Percentiles rank a stretch among this genome's conserved stretches.
These are phyloP conservation scores for Xyrauchen texanus DNA, from an alignment of 2,113 vertebrate species.

Conservation along the genomic window DNA sequence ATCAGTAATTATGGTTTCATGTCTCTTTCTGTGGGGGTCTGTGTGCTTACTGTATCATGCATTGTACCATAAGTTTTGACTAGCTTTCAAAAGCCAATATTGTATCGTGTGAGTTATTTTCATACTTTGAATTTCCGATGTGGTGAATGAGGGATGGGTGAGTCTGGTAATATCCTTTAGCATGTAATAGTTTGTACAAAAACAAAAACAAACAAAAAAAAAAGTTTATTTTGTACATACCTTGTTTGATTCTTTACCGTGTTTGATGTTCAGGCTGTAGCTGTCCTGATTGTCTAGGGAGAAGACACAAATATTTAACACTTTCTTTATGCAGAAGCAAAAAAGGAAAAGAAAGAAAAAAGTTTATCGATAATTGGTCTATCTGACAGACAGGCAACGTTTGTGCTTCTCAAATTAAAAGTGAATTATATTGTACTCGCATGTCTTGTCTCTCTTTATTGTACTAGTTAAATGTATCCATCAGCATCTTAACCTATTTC, in stretches of 20 bases:
- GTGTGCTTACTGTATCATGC: conserved; percentile 21
- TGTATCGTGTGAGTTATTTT: conserved; percentile 54
- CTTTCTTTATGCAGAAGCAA: conserved; percentile 49
- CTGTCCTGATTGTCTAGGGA: conserved; percentile 65
- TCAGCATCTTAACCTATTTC: neutral
- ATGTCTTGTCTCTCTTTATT: neutral
- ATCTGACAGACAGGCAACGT: conserved; percentile 49
- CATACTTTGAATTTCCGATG: conserved; percentile 53
- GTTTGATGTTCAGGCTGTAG: conserved; percentile 63
- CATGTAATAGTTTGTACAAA: conserved; percentile 66
- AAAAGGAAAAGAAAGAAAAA: conserved; percentile 35
- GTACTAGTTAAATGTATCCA: neutral
- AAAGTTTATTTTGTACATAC: conserved; percentile 66
- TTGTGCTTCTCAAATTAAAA: conserved; percentile 63
- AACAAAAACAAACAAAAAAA: conserved; percentile 15
- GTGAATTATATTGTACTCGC: conserved; percentile 57
- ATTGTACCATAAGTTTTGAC: conserved; percentile 44
- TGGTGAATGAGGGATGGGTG: conserved; percentile 50
- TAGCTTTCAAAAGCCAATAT: conserved; percentile 45
- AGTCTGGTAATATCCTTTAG: conserved; percentile 60
- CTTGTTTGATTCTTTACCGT: conserved; percentile 65
- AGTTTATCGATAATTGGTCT: conserved; percentile 53
- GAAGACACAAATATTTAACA: conserved; percentile 66
- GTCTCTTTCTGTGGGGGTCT: conserved; percentile 33
- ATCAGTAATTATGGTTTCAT: conserved; percentile 39